Conservation (phyloP, 2,797 vertebrate species). For the Hyperoplus lanceolatus region DNA sequence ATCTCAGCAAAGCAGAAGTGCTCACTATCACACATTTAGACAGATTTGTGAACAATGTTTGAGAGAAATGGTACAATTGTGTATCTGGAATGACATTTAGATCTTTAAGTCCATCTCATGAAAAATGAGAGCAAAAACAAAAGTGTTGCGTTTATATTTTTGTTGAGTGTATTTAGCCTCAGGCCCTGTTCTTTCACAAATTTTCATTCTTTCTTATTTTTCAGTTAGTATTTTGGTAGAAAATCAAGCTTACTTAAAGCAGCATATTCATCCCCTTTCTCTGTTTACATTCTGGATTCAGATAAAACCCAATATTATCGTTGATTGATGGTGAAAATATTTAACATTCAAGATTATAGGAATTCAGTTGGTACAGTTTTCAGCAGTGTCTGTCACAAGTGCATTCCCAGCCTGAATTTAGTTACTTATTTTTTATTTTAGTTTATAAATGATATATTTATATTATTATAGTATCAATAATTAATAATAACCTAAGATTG, state of each 20-base stretch:
- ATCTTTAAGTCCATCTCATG: too few relatives aligned
- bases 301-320: neutral
- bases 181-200: slow-evolving; percentile 51
- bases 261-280: slow-evolving; percentile 18
- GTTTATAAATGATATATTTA: too few relatives aligned
- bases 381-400: neutral
- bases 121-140: too few relatives aligned
- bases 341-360: neutral
- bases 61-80: too few relatives aligned
- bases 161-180: slow-evolving; percentile 55
- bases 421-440: neutral
- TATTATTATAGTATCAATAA: too few relatives aligned
- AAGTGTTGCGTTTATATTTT: too few relatives aligned
- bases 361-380: neutral
- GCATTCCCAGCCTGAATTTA: neutral
- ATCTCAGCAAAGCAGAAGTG: too few relatives aligned
- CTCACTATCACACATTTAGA: too few relatives aligned
- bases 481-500: too few relatives aligned
- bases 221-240: slow-evolving; percentile 44
- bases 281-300: slow-evolving; percentile 15
- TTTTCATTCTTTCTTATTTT: slow-evolving; percentile 44
- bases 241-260: slow-evolving; percentile 36
- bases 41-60: too few relatives aligned
- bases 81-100: too few relatives aligned
- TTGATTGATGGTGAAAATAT: slow-evolving; percentile 13